Conservation (phyloP, 2,113 vertebrate genomes). For the Sander lucioperca region DNA sequence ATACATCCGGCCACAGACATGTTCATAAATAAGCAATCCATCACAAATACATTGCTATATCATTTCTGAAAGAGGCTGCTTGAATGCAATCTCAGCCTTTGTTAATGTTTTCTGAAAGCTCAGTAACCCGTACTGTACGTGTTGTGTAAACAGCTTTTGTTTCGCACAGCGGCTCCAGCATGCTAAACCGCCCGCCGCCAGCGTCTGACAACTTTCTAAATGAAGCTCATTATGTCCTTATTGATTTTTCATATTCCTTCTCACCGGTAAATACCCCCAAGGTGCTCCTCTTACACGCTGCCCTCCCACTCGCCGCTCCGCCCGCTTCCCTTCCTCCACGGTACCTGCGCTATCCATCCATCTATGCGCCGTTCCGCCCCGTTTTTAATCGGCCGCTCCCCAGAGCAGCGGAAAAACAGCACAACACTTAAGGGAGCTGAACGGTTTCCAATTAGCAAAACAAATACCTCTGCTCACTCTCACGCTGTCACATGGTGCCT, state of each 20-base stretch:
- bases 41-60: background rate
- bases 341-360: conserved; percentile 54
- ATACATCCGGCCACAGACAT: background rate
- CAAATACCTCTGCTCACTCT: conserved; percentile 78
- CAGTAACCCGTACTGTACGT: conserved; percentile 10
- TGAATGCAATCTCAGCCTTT: background rate
- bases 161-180: conserved; percentile 52
- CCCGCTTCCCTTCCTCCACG: conserved; percentile 17
- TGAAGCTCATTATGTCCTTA: conserved; percentile 82
- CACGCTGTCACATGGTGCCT: conserved; percentile 70
- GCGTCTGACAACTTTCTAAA: conserved; percentile 80
- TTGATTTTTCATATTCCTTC: conserved; percentile 84
- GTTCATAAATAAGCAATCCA: conserved; percentile 16
- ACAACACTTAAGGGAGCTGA: conserved; percentile 76
- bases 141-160: conserved; percentile 64
- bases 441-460: conserved; percentile 83
- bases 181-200: conserved; percentile 67
- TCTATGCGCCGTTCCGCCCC: conserved; percentile 40
- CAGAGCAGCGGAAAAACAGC: conserved; percentile 61
- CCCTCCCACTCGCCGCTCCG: conserved; percentile 21
- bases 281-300: conserved; percentile 73
- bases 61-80: background rate
- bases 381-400: conserved; percentile 63
- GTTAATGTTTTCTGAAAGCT: conserved; percentile 1
- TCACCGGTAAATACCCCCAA: conserved; percentile 79